Evolutionary conservation across 2,888 invertebrate species (phyloP), one percentile per base, ranked within the genome.

Genomic region (Ceriagrion tenellum): DNA sequence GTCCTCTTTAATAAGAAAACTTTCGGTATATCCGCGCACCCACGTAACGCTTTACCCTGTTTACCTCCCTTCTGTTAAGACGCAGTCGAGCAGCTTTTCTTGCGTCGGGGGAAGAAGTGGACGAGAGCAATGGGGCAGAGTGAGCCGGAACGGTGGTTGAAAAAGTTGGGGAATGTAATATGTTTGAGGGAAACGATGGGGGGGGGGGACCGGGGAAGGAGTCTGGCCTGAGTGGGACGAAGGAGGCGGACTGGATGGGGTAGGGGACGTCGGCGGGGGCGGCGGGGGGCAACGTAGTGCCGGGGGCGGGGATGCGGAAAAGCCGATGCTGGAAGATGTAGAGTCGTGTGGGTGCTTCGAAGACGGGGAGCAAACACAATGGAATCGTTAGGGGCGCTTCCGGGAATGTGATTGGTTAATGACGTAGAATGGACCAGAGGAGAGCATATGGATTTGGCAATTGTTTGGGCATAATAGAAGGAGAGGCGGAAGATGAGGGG

Each of bases 391-490:
- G 26, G 69, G n/a, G 69, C 40, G 69, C 93, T 93, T 93, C 93
- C 93, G 93, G 69, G 93, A 93, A 93, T 93, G 69, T 69, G 63
- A 93, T 69, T 93, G 93, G 93, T 40, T 93, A 93, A 93, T 93
- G 93, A 93, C 56, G 93, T 93, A 93, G 93, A 93, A 93, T 40
- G 69, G 69, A n/a, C 55, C 26, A 35, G 63, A 69, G 93, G 40
- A 69, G 69, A 40, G 69, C 47, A 74, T 69, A 74, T 69, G 93
- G 93, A 93, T 93, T 93, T 93, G 93, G 47, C 40, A n/a, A 69
- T 74, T 93, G 63, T 81, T 6, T 69, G 93, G 69, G 23, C 93
- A 47, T 81, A 81, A 81, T 23, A n/a, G 35, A 74, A 26, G 69
- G 74, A 47, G n/a, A n/a, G 47, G 35, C 30, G 91, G 69, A 26